Base-by-base conservation (phyloP, 2,797 vertebrate species). In the Triplophysa bombifrons region DNA sequence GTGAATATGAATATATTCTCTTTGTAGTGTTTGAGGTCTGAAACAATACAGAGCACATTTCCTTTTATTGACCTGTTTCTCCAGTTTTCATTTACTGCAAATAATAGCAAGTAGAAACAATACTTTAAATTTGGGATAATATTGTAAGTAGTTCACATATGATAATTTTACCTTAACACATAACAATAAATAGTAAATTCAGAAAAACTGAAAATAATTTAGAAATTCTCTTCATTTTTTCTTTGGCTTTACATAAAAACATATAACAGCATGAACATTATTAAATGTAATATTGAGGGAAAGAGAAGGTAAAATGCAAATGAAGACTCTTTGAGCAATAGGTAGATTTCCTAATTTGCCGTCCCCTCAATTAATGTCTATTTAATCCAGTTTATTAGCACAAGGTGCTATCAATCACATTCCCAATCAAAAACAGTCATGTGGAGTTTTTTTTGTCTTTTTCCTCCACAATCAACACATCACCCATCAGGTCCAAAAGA, bases 381-480 rank as follows among this genome's bases (percentile, higher is more conserved):
- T 56, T 22, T 44, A 67, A 68, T 25, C 17, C 22, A 12, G n/a
- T 51, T 58, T 65, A 44, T 44, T 20, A 72, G 16, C 44, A 7
- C 11, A 55, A 66, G 12, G 22, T 48, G 12, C 4, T 41, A 30
- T 56, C 30, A 46, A 41, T 72, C 58, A 48, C 17, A 20, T 55
- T 34, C 51, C 0, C 17, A 20, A 53, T 72, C 30, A 34, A 19
- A 30, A 76, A 51, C 51, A 4, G 22, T n/a, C 20, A 55, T 46
- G 11, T 22, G 48, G 25, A 17, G 13, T 1, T 44, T 44, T 44
- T 71, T 56, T 17, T 44, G 22, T 25, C 2, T 41, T 64, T 22
- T 5, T 64, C 58, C 7, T 34, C 69, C 71, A 22, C 48, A 79
- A 79, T 79, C 70, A 79, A 66, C 77, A 73, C 50, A 74, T 70